Conservation (phyloP, 92 coral and sea anemone species). For the Metridium senile region DNA sequence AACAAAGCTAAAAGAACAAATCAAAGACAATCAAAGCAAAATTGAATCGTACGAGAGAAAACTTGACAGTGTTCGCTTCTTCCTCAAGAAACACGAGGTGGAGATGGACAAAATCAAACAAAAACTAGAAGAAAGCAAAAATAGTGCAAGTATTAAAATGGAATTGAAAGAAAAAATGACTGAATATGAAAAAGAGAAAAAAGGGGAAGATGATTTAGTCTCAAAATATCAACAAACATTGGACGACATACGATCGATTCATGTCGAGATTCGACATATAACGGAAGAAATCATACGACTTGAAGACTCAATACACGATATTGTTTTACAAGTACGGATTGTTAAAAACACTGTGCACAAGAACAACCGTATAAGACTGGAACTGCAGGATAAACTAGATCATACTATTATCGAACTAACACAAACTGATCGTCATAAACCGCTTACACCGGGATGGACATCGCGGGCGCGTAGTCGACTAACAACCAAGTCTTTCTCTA, state of each 20-base stretch:
- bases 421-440: slow-evolving; percentile 68
- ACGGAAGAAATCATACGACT: slow-evolving; percentile 67
- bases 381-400: slow-evolving; percentile 75
- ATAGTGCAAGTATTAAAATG: slow-evolving; percentile 55
- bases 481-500: slow-evolving; percentile 2
- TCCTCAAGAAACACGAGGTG: slow-evolving; percentile 71
- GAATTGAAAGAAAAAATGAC: slow-evolving; percentile 72
- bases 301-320: slow-evolving; percentile 82
- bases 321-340: slow-evolving; percentile 61
- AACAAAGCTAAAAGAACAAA: slow-evolving; percentile 56
- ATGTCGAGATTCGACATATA: slow-evolving; percentile 81
- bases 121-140: slow-evolving; percentile 57
- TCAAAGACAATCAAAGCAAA: slow-evolving; percentile 50
- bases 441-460: slow-evolving; percentile 59
- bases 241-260: slow-evolving; percentile 69
- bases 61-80: slow-evolving; percentile 80
- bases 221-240: slow-evolving; percentile 66
- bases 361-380: slow-evolving; percentile 56
- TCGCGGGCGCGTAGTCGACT: slow-evolving; percentile 42
- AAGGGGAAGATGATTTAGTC: slow-evolving; percentile 66
- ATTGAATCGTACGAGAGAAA: slow-evolving; percentile 67
- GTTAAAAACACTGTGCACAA: slow-evolving; percentile 66
- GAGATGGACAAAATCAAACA: slow-evolving; percentile 78
- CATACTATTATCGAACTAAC: slow-evolving; percentile 60
- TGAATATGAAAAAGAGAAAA: slow-evolving; percentile 61